Evolutionary conservation across 2,113 vertebrate genomes (phyloP).

Genomic region (Probosciger aterrimus): DNA sequence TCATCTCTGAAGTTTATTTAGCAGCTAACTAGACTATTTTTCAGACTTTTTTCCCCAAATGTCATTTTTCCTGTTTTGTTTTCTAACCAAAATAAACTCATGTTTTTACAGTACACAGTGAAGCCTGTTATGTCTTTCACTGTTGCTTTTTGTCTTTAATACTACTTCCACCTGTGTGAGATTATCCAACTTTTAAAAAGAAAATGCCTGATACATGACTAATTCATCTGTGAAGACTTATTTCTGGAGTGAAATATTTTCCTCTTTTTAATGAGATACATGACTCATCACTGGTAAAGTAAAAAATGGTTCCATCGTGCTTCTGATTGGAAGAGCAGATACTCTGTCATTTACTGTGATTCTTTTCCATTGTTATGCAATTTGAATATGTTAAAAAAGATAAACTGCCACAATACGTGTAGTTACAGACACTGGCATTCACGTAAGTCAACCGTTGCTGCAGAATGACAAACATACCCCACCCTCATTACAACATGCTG

Average conservation of each 20-base stretch:
- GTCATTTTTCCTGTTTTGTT: conserved; percentile 58
- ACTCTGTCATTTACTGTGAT: background rate
- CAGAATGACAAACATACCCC: conserved; percentile 47
- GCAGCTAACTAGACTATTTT: conserved; percentile 49
- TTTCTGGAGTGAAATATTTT: conserved; percentile 16
- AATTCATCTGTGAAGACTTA: conserved; percentile 19
- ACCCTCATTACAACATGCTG: conserved; percentile 52
- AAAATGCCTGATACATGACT: conserved; percentile 35
- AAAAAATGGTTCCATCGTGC: background rate
- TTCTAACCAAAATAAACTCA: conserved; percentile 49
- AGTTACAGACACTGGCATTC: conserved; percentile 1
- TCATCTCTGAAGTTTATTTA: conserved; percentile 66
- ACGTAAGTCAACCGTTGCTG: conserved; percentile 27
- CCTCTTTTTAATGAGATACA: conserved; percentile 12
- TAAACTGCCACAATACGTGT: conserved; percentile 2
- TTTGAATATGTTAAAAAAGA: background rate
- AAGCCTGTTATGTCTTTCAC: conserved; percentile 24
- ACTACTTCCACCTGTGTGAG: conserved; percentile 47
- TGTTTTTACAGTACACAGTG: conserved; percentile 39
- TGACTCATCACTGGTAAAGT: background rate
- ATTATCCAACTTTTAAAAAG: conserved; percentile 34
- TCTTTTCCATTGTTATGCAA: background rate
- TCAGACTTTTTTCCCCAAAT: conserved; percentile 57
- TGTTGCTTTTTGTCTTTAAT: background rate
- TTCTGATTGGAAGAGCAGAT: background rate